These are phyloP conservation scores for Arctocebus calabarensis DNA, from an alignment of 2,797 vertebrate genomes.

Conservation along the genomic window DNA sequence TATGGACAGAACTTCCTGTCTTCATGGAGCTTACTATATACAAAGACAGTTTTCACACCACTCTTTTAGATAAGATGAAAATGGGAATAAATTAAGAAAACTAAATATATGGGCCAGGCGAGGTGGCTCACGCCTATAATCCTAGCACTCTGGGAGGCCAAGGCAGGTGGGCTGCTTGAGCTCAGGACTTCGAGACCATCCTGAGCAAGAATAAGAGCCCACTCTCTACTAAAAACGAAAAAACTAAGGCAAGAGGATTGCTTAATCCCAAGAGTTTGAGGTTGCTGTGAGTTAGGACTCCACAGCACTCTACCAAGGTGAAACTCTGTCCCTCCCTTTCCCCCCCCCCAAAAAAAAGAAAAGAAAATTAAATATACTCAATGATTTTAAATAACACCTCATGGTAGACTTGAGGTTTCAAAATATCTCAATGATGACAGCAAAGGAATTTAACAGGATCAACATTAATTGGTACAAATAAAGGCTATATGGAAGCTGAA, in stretches of 20 bases:
- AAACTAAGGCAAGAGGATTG: too few species aligned
- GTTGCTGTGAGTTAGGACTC: too few species aligned
- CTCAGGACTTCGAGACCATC: too few species aligned
- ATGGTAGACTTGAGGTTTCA: not conserved
- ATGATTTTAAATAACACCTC: not conserved
- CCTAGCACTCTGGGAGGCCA: too few species aligned
- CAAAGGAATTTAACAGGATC: not conserved
- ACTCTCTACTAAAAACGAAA: too few species aligned
- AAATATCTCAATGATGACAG: not conserved
- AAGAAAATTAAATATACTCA: not conserved
- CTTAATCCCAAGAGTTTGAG: too few species aligned
- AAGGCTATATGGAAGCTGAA: not conserved
- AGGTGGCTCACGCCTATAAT: too few species aligned
- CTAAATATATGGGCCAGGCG: not conserved
- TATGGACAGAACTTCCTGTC: not conserved
- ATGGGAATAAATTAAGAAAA: not conserved
- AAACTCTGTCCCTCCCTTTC: too few species aligned
- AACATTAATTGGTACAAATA: not conserved
- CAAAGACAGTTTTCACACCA: not conserved
- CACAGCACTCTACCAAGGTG: too few species aligned
- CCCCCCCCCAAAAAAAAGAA: too few species aligned
- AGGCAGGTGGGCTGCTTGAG: too few species aligned
- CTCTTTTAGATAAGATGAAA: not conserved
- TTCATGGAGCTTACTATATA: not conserved
- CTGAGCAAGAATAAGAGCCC: too few species aligned